Percentiles rank a stretch among this genome's conserved stretches.
Evolutionary conservation across 2,797 vertebrate genomes (phyloP).

Genomic region (Rhinophrynus dorsalis): DNA sequence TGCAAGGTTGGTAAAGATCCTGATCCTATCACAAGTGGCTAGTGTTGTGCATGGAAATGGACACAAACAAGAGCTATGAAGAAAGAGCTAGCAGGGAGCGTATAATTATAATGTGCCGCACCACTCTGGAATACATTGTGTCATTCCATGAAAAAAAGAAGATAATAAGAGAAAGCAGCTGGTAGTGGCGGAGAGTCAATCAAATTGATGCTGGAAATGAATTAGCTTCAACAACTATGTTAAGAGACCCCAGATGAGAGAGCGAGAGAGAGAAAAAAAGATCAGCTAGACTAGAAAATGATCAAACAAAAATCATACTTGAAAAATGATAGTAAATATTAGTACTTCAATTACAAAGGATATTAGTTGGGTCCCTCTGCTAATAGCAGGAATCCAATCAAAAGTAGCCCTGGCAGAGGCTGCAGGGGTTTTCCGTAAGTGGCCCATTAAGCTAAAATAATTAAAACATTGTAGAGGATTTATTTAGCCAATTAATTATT

Average conservation of each 20-base stretch:
- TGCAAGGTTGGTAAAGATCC: conserved; percentile 12
- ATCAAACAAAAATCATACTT: conserved; percentile 34
- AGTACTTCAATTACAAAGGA: conserved; percentile 42
- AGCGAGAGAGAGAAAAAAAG: conserved; percentile 16
- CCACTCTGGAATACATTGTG: conserved; percentile 32
- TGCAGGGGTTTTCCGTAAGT: conserved; percentile 33
- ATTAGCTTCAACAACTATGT: conserved; percentile 38
- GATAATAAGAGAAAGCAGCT: conserved; percentile 48
- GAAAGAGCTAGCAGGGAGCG: conserved; percentile 25
- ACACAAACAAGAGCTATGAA: conserved; percentile 11
- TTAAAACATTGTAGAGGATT: conserved; percentile 18
- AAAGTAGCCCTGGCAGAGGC: conserved; percentile 12
- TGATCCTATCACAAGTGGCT: conserved; percentile 21
- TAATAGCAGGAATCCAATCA: conserved; percentile 31
- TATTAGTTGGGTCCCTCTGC: conserved; percentile 30
- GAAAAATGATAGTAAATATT: conserved; percentile 45
- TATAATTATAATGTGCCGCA: conserved; percentile 46
- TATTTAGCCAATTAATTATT: conserved; percentile 36
- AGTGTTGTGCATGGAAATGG: conserved; percentile 23
- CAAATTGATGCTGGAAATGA: conserved; percentile 39
- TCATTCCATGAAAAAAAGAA: conserved; percentile 23
- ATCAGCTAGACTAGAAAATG: conserved; percentile 6
- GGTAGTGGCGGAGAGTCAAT: conserved; percentile 42
- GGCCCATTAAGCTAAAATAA: conserved; percentile 28
- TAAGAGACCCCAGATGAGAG: conserved; percentile 28